Evolutionary conservation across 2,113 vertebrate species (phyloP).

Genomic region (human (Homo sapiens)): GRCh38 chr12:32166501-32167000

Average conservation of each 20-base stretch:
- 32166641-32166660: not conserved
- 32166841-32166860: not conserved
- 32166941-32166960: not conserved
- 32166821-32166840: not conserved
- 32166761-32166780: not conserved
- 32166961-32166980: conserved; percentile 11
- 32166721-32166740: not conserved
- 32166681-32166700: not conserved
- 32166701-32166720: not conserved
- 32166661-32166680: not conserved
- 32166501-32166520: not conserved
- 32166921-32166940: not conserved
- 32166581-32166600: not conserved
- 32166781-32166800: not conserved
- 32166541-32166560: not conserved
- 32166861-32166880: conserved; percentile 7
- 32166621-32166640: not conserved
- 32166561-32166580: not conserved
- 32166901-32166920: not conserved
- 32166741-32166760: not conserved
- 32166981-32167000: not conserved
- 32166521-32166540: not conserved
- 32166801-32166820: not conserved
- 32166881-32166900: not conserved
- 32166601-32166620: not conserved